Base-by-base conservation (phyloP, 2,113 vertebrate species). In the Coptodon bakossiorum region DNA sequence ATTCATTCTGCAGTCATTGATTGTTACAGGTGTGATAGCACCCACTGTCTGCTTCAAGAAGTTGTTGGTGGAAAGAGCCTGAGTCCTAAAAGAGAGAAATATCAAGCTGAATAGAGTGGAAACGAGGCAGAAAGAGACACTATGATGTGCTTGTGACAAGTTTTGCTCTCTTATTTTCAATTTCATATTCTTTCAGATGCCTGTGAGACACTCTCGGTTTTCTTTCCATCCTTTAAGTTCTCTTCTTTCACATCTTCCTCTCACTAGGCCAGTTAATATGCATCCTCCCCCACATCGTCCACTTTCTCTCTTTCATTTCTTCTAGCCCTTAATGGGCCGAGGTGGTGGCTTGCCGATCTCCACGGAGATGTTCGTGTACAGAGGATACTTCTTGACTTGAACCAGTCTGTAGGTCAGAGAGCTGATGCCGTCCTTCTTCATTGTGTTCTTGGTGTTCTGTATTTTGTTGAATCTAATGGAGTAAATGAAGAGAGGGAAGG, bases 391-490 rank as follows among this genome's bases (percentile, higher is more conserved):
- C 52, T 97, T 97, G 71, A 98, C 94, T 86, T 98, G 97, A 85
- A 99, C 93, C 90, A 99, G 88, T 81, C 95, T 97, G 96, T 99
- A 99, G 92, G 96, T 97, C 94, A 99, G 96, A 1, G 98, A 97
- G 91, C 97, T 98, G 92, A 99, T 99, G 89, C 99, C 99, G 0
- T 99, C 99, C 88, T 97, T 97, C 94, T 97, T 98, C 99, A 99
- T 99, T 1, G 98, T 99, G 97, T 98, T 97, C 97, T 99, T 99
- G 5, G 99, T 99, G 96, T 99, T 99, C 93, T 99, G 98, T 92
- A 99, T 99, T 97, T 99, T 99, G 93, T 97, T 99, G 95, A 99
- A 99, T 93, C 99, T 99, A 94, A 59, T 40, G 88, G 10, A 13
- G 1, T 48, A 57, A 57, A 76, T 17, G 87, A 17, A 83, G 9